Percentiles rank a stretch among this genome's conserved stretches.
Conservation (phyloP, 1,140 invertebrate genomes). For the Papilio machaon region DNA sequence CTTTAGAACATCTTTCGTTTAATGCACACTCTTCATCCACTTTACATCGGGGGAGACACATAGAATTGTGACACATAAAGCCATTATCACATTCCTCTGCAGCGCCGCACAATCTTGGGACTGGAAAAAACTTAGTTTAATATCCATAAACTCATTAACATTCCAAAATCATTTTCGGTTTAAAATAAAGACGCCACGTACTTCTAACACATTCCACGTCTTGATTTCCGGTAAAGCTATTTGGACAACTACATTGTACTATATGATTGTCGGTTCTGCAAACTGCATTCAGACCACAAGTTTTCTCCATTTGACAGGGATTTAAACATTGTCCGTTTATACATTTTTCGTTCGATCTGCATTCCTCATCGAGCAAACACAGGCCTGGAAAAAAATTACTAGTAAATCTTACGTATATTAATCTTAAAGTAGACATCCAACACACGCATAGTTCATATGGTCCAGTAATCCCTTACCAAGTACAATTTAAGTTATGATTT, state of each 20-base stretch:
- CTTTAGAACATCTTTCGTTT: slow-evolving; percentile 93
- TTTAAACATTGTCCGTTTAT: slow-evolving; percentile 91
- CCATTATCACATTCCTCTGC: slow-evolving; percentile 87
- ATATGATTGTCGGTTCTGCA: slow-evolving; percentile 90
- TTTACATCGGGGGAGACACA: slow-evolving; percentile 89
- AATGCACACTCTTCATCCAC: slow-evolving; percentile 93
- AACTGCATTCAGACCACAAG: slow-evolving; percentile 95
- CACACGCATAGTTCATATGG: slow-evolving; percentile 19
- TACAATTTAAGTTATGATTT: neutral
- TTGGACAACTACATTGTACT: slow-evolving; percentile 91
- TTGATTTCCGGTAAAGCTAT: slow-evolving; percentile 93
- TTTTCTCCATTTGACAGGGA: slow-evolving; percentile 88
- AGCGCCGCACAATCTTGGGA: slow-evolving; percentile 88
- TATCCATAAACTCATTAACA: neutral
- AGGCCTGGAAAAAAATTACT: slow-evolving; percentile 83
- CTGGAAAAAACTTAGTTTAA: slow-evolving; percentile 74
- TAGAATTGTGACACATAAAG: slow-evolving; percentile 88
- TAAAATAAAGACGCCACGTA: slow-evolving; percentile 75
- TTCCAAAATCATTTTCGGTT: neutral
- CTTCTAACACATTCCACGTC: slow-evolving; percentile 92
- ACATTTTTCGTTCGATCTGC: slow-evolving; percentile 89
- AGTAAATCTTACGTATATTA: neutral
- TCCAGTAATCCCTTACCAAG: neutral
- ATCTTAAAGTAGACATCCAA: neutral
- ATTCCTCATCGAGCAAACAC: slow-evolving; percentile 91